These are phyloP conservation scores for Ammodramus savannarum DNA, from an alignment of 2,113 vertebrate species.

Conservation along the genomic window DNA sequence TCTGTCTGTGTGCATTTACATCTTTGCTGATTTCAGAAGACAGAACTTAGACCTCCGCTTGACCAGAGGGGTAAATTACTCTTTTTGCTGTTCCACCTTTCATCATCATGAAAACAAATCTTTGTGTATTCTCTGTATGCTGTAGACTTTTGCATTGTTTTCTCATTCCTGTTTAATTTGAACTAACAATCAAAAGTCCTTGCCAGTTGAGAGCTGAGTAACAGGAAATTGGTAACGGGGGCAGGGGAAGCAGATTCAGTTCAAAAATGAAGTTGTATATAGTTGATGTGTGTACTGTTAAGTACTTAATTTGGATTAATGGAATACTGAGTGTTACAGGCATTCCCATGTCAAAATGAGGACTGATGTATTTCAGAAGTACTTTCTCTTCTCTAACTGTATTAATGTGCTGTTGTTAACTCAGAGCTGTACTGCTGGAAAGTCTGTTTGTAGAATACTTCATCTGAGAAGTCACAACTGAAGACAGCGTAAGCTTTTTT, in stretches of 20 bases:
- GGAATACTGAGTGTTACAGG: neutral
- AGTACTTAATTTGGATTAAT: neutral
- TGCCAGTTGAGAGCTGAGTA: neutral
- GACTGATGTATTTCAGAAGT: neutral
- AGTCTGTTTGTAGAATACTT: neutral
- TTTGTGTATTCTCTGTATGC: neutral
- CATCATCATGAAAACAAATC: neutral
- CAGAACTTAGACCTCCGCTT: neutral
- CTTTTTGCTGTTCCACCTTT: neutral
- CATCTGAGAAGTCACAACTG: neutral
- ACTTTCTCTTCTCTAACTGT: neutral
- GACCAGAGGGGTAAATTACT: neutral
- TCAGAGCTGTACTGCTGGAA: neutral
- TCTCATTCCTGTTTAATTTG: neutral
- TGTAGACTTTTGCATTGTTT: neutral
- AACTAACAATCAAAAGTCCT: neutral
- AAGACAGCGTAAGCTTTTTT: neutral
- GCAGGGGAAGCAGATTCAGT: neutral
- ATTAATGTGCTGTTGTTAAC: neutral
- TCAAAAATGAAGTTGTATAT: neutral
- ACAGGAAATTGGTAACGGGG: neutral
- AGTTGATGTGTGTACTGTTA: neutral
- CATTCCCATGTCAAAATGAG: neutral
- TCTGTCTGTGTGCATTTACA: neutral
- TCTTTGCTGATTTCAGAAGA: conserved; percentile 11